Conservation (phyloP, 2,888 invertebrate genomes). For the Eristalis intricaria region DNA sequence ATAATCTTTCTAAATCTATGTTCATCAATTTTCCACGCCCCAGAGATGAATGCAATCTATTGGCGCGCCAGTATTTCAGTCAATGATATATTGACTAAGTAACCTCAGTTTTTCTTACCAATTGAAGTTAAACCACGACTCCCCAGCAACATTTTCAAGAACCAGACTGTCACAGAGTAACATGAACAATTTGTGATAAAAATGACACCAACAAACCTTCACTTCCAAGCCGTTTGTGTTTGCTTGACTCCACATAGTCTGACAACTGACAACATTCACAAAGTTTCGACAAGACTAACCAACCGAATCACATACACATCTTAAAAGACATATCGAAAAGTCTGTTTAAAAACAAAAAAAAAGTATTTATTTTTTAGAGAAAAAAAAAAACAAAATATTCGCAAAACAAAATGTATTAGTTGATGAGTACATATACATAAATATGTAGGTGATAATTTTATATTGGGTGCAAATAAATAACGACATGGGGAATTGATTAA, state of each 20-base stretch:
- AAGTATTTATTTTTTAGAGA: slow-evolving; percentile 50
- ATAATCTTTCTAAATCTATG: too few relatives aligned
- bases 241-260: neutral
- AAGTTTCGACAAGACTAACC: neutral
- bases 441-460: slow-evolving; percentile 55
- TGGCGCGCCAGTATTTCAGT: too few relatives aligned
- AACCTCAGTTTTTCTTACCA: too few relatives aligned
- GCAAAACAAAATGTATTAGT: slow-evolving; percentile 53
- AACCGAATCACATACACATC: slow-evolving; percentile 52
- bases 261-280: neutral
- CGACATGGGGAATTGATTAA: slow-evolving; percentile 72
- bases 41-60: too few relatives aligned
- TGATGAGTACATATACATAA: slow-evolving; percentile 33
- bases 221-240: neutral
- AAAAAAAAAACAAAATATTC: slow-evolving; percentile 28
- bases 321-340: slow-evolving; percentile 70
- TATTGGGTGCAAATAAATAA: slow-evolving; percentile 66
- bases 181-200: neutral
- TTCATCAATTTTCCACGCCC: too few relatives aligned
- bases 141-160: neutral
- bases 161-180: neutral
- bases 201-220: neutral
- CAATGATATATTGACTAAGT: too few relatives aligned
- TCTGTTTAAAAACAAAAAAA: slow-evolving; percentile 54
- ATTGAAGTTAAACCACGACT: too few relatives aligned